These are phyloP conservation scores for Troides helena DNA, from an alignment of 2,888 invertebrate genomes.

Conservation along the genomic window DNA sequence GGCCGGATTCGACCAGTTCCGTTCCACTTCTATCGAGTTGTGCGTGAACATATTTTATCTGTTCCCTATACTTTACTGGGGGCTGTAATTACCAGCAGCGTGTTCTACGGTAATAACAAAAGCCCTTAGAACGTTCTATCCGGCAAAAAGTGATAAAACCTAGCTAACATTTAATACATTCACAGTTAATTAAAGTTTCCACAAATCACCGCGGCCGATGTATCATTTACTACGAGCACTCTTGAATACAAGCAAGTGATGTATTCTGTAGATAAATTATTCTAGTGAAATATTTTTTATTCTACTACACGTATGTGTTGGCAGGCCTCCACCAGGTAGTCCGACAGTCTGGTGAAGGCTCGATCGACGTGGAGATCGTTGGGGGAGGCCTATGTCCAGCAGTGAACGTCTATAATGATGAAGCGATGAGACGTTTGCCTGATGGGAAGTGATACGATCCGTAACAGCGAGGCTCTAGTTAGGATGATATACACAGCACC, in stretches of 20 bases:
- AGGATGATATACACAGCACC: too few relatives aligned
- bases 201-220: constrained; percentile 64
- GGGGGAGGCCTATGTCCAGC: too few relatives aligned
- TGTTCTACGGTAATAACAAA: constrained; percentile 66
- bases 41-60: constrained; percentile 78
- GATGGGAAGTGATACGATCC: too few relatives aligned
- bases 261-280: too few relatives aligned
- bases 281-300: too few relatives aligned
- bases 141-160: constrained; percentile 50
- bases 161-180: constrained; percentile 61
- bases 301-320: too few relatives aligned
- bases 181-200: constrained; percentile 68
- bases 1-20: constrained; percentile 50
- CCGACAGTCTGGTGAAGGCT: too few relatives aligned
- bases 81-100: constrained; percentile 69
- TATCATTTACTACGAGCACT: constrained; percentile 31
- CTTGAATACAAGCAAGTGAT: not conserved
- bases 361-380: too few relatives aligned
- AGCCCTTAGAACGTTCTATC: constrained; percentile 44
- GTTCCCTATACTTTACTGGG: constrained; percentile 58
- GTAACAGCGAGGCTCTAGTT: too few relatives aligned
- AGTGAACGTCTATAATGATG: too few relatives aligned
- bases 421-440: too few relatives aligned
- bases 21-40: constrained; percentile 57
- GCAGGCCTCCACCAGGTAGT: too few relatives aligned